Percentiles rank a stretch among this genome's conserved stretches.
Evolutionary conservation across 2,888 invertebrate genomes (phyloP).

Genomic region (Molanna angustata): DNA sequence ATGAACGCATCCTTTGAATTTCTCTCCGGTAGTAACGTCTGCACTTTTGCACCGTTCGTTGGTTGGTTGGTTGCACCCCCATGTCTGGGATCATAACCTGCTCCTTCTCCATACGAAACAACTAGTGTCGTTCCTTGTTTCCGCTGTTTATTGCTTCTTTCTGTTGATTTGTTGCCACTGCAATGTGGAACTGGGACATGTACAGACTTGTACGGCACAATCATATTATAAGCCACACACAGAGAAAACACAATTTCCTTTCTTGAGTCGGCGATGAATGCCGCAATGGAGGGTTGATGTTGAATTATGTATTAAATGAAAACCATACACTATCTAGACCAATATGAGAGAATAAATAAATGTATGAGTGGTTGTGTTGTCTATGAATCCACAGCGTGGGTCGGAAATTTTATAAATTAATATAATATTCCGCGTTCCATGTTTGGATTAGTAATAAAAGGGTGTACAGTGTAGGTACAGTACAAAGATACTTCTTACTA

Average conservation of each 20-base stretch:
- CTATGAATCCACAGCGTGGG: too few relatives aligned
- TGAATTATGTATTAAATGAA: slow-evolving; percentile 17
- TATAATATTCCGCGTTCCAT: too few relatives aligned
- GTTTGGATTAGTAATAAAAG: too few relatives aligned
- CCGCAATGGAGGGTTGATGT: slow-evolving; percentile 13
- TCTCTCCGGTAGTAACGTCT: too few relatives aligned
- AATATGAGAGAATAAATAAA: background rate
- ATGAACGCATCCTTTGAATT: too few relatives aligned
- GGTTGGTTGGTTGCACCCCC: too few relatives aligned
- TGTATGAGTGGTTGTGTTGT: background rate
- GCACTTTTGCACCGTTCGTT: too few relatives aligned
- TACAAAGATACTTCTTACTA: too few relatives aligned
- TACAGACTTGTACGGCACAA: background rate
- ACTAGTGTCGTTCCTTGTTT: slow-evolving; percentile 19
- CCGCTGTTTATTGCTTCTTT: slow-evolving; percentile 23
- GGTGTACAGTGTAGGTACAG: too few relatives aligned
- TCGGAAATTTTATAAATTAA: too few relatives aligned
- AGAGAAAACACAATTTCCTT: slow-evolving; percentile 20
- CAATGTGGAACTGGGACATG: slow-evolving; percentile 17
- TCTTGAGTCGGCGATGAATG: slow-evolving; percentile 13
- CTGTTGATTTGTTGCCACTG: slow-evolving; percentile 29
- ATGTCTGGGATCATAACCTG: too few relatives aligned
- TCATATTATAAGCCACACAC: background rate
- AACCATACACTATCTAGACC: too few relatives aligned
- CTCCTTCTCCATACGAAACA: background rate